Percentiles rank a stretch among this genome's conserved stretches.
These are phyloP conservation scores for Python bivittatus DNA, from an alignment of 2,113 vertebrate species.

Conservation along the genomic window DNA sequence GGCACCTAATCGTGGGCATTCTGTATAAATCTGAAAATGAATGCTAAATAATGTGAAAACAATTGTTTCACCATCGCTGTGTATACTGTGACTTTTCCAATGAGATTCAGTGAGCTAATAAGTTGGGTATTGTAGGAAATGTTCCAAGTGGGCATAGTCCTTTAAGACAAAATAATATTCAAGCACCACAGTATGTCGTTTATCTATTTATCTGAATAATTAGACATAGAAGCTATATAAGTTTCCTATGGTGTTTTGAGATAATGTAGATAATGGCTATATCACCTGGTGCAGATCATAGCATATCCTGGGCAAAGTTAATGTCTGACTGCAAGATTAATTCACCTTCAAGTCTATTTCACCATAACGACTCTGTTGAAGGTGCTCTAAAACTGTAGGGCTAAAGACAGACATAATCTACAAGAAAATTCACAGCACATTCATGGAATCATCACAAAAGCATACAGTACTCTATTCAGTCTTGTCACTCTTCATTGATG, in stretches of 20 bases:
- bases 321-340: neutral
- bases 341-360: neutral
- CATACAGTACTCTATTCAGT: neutral
- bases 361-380: neutral
- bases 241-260: neutral
- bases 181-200: conserved; percentile 4
- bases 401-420: neutral
- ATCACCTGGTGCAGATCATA: neutral
- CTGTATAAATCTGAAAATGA: neutral
- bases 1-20: neutral
- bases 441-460: neutral
- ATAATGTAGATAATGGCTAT: neutral
- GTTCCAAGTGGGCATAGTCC: rapidly evolving
- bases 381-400: neutral
- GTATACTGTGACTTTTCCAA: conserved; percentile 14
- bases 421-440: neutral
- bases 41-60: conserved; percentile 26
- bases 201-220: conserved; percentile 12
- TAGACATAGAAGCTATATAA: neutral
- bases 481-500: neutral
- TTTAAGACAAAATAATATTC: conserved; percentile 39
- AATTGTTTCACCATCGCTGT: conserved; percentile 5
- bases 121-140: conserved; percentile 28
- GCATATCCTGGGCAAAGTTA: neutral
- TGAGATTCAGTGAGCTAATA: conserved; percentile 43